Evolutionary conservation across 2,797 vertebrate genomes (phyloP).

Genomic region (Sarcophilus harrisii): DNA sequence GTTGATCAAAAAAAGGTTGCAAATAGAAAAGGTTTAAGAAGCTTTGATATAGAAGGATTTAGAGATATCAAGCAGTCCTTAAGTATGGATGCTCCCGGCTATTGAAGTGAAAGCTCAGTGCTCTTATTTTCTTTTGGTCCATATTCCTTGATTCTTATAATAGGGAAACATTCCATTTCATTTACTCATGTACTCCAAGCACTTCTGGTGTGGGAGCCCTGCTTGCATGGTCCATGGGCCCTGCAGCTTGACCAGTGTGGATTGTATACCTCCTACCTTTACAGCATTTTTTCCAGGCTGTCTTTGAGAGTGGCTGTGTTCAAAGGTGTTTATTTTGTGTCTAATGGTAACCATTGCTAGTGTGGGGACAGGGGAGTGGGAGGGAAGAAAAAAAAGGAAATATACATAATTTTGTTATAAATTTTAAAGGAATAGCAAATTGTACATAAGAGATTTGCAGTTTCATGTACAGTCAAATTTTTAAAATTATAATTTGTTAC

Average conservation of each 20-base stretch:
- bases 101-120: not conserved
- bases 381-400: not conserved
- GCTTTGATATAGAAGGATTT: not conserved
- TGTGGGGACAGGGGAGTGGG: not conserved
- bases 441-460: not conserved
- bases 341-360: no score
- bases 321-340: no score
- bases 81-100: not conserved
- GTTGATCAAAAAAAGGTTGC: no score
- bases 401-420: not conserved
- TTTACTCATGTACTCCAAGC: not conserved
- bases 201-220: not conserved
- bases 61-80: not conserved
- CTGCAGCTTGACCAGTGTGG: not conserved
- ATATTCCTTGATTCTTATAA: slow-evolving; percentile 24
- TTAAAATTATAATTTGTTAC: not conserved
- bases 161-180: not conserved
- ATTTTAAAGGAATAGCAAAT: not conserved
- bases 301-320: not conserved
- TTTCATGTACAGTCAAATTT: not conserved
- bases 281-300: not conserved
- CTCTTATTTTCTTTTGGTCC: slow-evolving; percentile 17
- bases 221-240: not conserved
- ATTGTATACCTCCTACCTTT: not conserved
- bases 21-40: no score